Percentiles rank a stretch among this genome's conserved stretches.
Evolutionary conservation across 2,797 vertebrate species (phyloP).

Genomic region (Gymnoscopelus microlampas): DNA sequence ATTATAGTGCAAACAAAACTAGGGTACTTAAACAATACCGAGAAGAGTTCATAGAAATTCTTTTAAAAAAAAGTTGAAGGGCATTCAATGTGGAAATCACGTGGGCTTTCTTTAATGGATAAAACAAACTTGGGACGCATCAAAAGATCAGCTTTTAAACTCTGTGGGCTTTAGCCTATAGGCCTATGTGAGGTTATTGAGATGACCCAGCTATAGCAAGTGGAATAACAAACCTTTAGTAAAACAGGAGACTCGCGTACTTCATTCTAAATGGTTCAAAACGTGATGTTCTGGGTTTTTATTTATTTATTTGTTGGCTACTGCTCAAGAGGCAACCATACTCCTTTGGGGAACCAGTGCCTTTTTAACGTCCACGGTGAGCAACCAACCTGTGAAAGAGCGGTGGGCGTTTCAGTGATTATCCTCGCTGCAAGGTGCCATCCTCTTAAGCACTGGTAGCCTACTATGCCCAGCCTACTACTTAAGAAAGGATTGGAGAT

Average conservation of each 20-base stretch:
- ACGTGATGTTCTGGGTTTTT: conserved; percentile 2
- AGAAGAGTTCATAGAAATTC: conserved; percentile 72
- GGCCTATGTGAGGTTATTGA: conserved; percentile 11
- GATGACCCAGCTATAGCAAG: conserved; percentile 9
- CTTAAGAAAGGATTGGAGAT: conserved; percentile 31
- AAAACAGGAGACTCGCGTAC: neutral
- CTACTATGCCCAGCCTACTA: neutral
- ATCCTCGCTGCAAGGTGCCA: conserved; percentile 77
- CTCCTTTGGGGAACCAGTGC: conserved; percentile 3
- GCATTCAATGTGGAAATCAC: conserved; percentile 58
- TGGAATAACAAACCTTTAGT: conserved; percentile 1
- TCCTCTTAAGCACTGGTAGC: conserved; percentile 51
- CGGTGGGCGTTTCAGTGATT: conserved; percentile 77
- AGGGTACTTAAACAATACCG: conserved; percentile 67
- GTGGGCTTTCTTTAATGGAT: conserved; percentile 50
- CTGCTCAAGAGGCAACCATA: conserved; percentile 3
- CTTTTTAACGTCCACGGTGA: conserved; percentile 31
- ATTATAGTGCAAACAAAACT: conserved; percentile 62
- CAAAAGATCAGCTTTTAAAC: conserved; percentile 39
- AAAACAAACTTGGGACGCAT: conserved; percentile 50
- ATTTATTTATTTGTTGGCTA: conserved; percentile 6
- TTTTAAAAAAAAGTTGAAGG: conserved; percentile 37
- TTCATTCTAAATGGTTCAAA: neutral
- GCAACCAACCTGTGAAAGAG: conserved; percentile 59
- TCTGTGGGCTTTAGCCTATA: conserved; percentile 31